Percentiles rank a stretch among this genome's conserved stretches.
phyloP scores from a whole-genome alignment of 2,888 invertebrate species.

The Microdon myrmicae region DNA sequence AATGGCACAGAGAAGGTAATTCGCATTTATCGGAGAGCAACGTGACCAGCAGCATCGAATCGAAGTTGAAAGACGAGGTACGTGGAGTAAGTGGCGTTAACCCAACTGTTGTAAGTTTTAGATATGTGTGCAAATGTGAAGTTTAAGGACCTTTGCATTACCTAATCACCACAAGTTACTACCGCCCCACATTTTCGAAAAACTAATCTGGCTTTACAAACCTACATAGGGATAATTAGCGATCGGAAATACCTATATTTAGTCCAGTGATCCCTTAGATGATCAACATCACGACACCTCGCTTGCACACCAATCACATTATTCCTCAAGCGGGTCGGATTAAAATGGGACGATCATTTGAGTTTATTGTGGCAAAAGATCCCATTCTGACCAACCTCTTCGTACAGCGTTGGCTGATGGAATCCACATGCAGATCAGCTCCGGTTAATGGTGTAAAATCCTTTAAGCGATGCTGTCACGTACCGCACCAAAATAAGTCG shows the following conservation, averaged over 20 bases:
- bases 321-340: constrained; percentile 29
- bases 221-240: constrained; percentile 40
- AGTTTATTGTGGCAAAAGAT: constrained; percentile 6
- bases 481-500: constrained; percentile 35
- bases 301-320: constrained; percentile 26
- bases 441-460: constrained; percentile 9
- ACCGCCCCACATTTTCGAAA: no score
- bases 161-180: no score
- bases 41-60: no score
- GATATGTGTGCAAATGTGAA: no score
- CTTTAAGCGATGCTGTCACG: constrained; percentile 40
- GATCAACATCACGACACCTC: constrained; percentile 49
- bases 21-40: no score
- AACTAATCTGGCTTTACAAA: no score
- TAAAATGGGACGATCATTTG: constrained; percentile 36
- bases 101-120: no score
- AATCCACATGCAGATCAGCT: constrained; percentile 45
- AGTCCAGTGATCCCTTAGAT: constrained; percentile 46
- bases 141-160: no score
- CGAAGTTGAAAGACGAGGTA: no score
- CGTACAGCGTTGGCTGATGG: constrained; percentile 22
- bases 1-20: no score
- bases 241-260: constrained; percentile 33
- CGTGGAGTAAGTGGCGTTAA: no score
- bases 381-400: constrained; percentile 8